A percentile compares a stretch with the other conserved stretches of the same genome.
These are phyloP conservation scores for Lepus europaeus DNA, from an alignment of 2,113 vertebrate genomes.

Conservation along the genomic window DNA sequence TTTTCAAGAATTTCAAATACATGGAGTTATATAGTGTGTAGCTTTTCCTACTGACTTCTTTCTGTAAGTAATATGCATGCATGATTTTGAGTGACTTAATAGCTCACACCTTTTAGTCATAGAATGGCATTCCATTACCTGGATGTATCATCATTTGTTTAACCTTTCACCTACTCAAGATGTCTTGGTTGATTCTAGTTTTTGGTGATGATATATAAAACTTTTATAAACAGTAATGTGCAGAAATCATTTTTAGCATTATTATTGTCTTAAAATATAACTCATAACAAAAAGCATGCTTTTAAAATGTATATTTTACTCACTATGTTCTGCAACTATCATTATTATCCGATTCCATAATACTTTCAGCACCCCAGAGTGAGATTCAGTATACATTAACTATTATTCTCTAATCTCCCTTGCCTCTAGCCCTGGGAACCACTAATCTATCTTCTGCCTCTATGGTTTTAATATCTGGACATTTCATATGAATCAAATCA, in stretches of 20 bases:
- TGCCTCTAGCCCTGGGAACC: neutral
- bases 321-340: neutral
- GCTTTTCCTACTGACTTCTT: neutral
- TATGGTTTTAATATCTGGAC: neutral
- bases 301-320: neutral
- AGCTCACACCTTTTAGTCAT: neutral
- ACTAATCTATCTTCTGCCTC: neutral
- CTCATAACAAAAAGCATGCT: neutral
- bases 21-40: neutral
- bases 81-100: neutral
- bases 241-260: constrained; percentile 33
- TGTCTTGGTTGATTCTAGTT: neutral
- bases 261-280: neutral
- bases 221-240: neutral
- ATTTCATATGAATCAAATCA: neutral
- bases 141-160: neutral
- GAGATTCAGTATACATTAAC: neutral
- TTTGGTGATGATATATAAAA: neutral
- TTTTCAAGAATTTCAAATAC: neutral
- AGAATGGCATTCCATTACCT: neutral
- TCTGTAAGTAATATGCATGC: neutral
- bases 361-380: neutral
- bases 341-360: neutral
- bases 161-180: neutral
- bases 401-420: neutral